These are phyloP conservation scores for Telenomus remus DNA, from an alignment of 1,140 invertebrate species.

Conservation along the genomic window DNA sequence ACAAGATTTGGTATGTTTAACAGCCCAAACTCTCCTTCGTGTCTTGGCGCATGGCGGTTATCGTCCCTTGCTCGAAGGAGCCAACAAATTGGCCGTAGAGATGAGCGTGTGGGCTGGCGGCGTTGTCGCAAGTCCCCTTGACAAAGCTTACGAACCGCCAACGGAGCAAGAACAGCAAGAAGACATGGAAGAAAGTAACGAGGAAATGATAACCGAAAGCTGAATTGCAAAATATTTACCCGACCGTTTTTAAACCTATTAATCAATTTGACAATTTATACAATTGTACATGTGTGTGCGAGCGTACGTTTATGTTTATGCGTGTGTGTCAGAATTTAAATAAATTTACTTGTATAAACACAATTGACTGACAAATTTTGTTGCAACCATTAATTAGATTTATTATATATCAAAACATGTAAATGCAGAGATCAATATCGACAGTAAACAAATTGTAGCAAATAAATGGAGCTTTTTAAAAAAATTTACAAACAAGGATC, in stretches of 20 bases:
- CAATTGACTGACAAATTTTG: no score
- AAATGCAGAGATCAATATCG: no score
- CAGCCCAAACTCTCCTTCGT: constrained; percentile 89
- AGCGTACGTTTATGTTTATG: no score
- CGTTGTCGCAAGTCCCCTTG: constrained; percentile 93
- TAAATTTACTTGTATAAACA: no score
- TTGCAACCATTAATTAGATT: no score
- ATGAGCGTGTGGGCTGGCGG: constrained; percentile 93
- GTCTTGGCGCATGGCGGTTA: constrained; percentile 94
- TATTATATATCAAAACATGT: no score
- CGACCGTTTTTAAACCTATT: background rate
- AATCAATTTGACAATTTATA: constrained; percentile 40
- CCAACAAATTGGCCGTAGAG: constrained; percentile 81
- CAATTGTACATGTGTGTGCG: no score
- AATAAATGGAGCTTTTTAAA: background rate
- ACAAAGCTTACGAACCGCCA: constrained; percentile 89
- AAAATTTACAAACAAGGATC: constrained; percentile 80
- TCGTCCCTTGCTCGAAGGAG: constrained; percentile 88
- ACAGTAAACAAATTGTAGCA: no score
- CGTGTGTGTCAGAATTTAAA: no score
- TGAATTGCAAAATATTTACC: constrained; percentile 57
- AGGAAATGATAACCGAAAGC: constrained; percentile 77
- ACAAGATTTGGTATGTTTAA: constrained; percentile 94
- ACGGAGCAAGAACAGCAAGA: constrained; percentile 78
- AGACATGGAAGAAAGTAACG: constrained; percentile 75